Evolutionary conservation across 2,113 vertebrate genomes (phyloP).

Genomic region (Eurypyga helias): DNA sequence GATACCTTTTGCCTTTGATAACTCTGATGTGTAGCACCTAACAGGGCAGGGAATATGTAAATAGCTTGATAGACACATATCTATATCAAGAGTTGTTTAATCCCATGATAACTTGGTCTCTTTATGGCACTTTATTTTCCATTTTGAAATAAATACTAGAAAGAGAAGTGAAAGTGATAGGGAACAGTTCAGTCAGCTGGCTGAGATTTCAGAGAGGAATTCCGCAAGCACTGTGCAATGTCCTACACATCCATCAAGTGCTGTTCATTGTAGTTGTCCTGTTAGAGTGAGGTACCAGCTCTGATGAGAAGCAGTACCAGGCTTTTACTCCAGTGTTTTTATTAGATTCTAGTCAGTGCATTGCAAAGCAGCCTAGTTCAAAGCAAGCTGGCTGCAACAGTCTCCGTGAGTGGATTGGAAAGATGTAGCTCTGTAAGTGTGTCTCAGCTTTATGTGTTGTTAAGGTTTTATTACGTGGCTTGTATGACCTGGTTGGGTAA

Average conservation of each 20-base stretch:
- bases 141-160: neutral
- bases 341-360: constrained; percentile 16
- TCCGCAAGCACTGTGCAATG: neutral
- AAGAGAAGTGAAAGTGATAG: constrained; percentile 3
- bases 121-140: neutral
- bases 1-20: neutral
- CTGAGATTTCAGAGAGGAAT: constrained; percentile 15
- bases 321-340: neutral
- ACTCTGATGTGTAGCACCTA: neutral
- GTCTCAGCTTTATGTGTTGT: neutral
- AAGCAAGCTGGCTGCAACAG: neutral
- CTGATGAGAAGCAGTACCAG: neutral
- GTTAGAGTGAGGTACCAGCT: neutral
- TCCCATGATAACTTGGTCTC: neutral
- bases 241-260: neutral
- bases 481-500: neutral
- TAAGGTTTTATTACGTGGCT: neutral
- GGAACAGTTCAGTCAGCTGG: neutral
- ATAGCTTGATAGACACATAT: neutral
- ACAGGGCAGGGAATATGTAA: neutral
- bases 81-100: neutral
- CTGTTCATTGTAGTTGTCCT: neutral
- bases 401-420: neutral
- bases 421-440: neutral
- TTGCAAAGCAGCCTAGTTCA: neutral